Base-by-base conservation (phyloP, 1,140 invertebrate species). In the Oryzaephilus surinamensis region DNA sequence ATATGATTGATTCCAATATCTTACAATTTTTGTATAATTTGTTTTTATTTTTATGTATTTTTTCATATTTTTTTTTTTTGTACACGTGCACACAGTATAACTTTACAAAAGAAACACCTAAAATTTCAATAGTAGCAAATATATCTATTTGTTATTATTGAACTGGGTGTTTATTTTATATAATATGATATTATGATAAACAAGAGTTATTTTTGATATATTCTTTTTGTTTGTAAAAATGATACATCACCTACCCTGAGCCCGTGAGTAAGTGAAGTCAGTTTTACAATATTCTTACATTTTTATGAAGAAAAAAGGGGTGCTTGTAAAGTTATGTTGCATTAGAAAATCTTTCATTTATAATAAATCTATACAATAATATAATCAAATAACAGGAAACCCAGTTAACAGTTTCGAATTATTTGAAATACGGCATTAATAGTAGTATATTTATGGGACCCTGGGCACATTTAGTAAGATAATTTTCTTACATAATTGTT, bases 221-320 rank as follows among this genome's bases (percentile, higher is more conserved):
- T 21, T n/a, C n/a, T n/a, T 30, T 30, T 29, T n/a, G n/a, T 16
- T 29, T 27, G 31, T 30, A 41, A 42, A 42, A 37, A 27, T 43
- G 30, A 34, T 15, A 13, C 41, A 24, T n/a, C 28, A 43, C 39
- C 43, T 23, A 45, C 43, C 39, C 48, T 47, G 48, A 51, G 48
- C 48, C 42, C 45, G 31, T 44, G 44, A 29, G 33, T 42, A 33
- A 30, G 31, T 29, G 36, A 29, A 13, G 46, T 38, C 46, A 45
- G 33, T 48, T 44, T 44, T 41, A 43, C 46, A 37, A 13, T 2
- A 11, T 17, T 15, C 29, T 8, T 11, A 38, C 17, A 21, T 20
- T n/a, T n/a, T n/a, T n/a, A n/a, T n/a, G n/a, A n/a, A n/a, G n/a
- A n/a, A n/a, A n/a, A n/a, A n/a, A n/a, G n/a, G n/a, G 33, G 26